A percentile compares a stretch with the other conserved stretches of the same genome.
These are phyloP conservation scores for Uloborus plumipes DNA, from an alignment of 2,888 invertebrate species.

Conservation along the genomic window DNA sequence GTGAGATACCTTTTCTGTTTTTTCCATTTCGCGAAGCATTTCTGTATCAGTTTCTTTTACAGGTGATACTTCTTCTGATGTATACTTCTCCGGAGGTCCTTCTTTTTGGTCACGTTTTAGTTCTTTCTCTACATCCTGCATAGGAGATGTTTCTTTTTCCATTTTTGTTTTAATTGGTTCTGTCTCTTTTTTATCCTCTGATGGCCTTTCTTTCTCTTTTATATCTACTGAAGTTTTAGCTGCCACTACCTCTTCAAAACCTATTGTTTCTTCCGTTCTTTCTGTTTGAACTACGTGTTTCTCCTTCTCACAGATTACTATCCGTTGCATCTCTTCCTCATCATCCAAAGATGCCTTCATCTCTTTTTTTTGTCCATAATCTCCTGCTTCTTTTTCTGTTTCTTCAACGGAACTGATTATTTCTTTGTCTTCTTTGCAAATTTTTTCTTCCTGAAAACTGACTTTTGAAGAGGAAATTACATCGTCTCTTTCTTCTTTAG, in stretches of 20 bases:
- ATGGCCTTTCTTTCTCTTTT: neutral
- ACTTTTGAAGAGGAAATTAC: neutral
- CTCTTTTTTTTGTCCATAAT: neutral
- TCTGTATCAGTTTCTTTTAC: neutral
- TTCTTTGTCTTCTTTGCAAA: neutral
- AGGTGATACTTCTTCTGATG: neutral
- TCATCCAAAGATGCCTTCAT: neutral
- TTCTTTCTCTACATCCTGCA: neutral
- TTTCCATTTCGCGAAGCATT: neutral
- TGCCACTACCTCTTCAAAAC: neutral
- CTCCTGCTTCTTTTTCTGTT: neutral
- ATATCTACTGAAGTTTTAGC: neutral
- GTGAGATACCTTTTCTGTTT: neutral
- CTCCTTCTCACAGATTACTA: neutral
- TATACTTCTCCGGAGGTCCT: neutral
- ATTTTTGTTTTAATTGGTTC: neutral
- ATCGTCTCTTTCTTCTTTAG: neutral
- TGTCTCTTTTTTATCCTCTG: neutral
- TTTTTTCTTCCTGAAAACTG: neutral
- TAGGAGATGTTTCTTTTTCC: neutral
- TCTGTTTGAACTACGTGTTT: neutral
- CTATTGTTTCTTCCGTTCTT: neutral
- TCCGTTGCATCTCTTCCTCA: constrained; percentile 4
- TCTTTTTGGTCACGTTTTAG: neutral
- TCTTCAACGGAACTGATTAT: neutral